Percentiles rank a stretch among this genome's conserved stretches.
phyloP scores from a whole-genome alignment of 2,113 vertebrate species.

The Hydropotes inermis region DNA sequence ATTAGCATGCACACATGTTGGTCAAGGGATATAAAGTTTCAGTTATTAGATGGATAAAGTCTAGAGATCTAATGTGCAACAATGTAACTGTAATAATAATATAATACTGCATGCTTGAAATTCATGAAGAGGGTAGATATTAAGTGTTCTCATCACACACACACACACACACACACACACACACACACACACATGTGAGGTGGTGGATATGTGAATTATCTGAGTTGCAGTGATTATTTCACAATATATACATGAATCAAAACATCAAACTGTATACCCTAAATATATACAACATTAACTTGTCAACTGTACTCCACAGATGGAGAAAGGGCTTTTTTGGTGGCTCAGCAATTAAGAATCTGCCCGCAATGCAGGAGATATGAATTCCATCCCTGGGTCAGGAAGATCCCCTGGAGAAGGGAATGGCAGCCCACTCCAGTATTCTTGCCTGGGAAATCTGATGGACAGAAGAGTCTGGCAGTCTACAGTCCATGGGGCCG shows the following conservation, averaged over 20 bases:
- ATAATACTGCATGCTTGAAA: not conserved
- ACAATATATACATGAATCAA: not conserved
- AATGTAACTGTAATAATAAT: not conserved
- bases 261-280: not conserved
- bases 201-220: not conserved
- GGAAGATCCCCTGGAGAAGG: not conserved
- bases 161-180: not conserved
- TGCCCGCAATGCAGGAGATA: not conserved
- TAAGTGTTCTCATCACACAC: not conserved
- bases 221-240: not conserved
- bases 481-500: not conserved
- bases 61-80: not conserved
- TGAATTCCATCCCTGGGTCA: not conserved
- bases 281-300: not conserved
- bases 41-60: not conserved
- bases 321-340: not conserved
- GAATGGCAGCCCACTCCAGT: not conserved
- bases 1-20: not conserved
- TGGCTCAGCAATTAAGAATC: not conserved
- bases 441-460: not conserved
- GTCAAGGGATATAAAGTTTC: not conserved
- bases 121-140: not conserved
- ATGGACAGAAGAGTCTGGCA: not conserved
- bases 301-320: not conserved
- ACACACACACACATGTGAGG: not conserved